Percentiles rank a stretch among this genome's conserved stretches.
These are phyloP conservation scores for Cheilosia variabilis DNA, from an alignment of 2,888 invertebrate species.

Conservation along the genomic window DNA sequence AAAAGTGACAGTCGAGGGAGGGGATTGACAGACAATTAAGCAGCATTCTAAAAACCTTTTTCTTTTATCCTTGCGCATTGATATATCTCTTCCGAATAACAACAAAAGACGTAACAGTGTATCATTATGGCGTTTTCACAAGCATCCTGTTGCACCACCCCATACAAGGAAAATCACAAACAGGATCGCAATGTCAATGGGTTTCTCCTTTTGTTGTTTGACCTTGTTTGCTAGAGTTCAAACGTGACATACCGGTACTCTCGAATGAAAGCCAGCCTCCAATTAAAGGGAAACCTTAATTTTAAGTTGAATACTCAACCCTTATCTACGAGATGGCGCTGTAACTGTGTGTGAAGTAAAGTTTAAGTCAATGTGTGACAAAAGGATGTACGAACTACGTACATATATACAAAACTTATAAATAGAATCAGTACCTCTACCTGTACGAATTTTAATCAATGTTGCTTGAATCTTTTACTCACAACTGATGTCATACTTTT, in stretches of 20 bases:
- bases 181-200: conserved; percentile 61
- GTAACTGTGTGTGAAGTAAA: conserved; percentile 16
- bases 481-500: background rate
- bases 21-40: too few relatives aligned
- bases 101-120: too few relatives aligned
- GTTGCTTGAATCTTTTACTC: background rate
- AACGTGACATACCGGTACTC: conserved; percentile 61
- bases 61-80: too few relatives aligned
- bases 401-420: conserved; percentile 10
- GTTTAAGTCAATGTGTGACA: conserved; percentile 50
- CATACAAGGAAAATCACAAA: conserved; percentile 10
- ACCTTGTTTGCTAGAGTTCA: conserved; percentile 65
- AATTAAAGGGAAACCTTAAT: conserved; percentile 53
- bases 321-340: conserved; percentile 40
- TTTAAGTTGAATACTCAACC: conserved; percentile 41
- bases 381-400: conserved; percentile 5
- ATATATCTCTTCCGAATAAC: too few relatives aligned
- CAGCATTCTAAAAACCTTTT: too few relatives aligned
- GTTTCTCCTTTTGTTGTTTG: conserved; percentile 42
- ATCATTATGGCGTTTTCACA: too few relatives aligned
- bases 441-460: conserved; percentile 36
- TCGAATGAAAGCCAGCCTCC: conserved; percentile 24
- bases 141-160: conserved; percentile 55
- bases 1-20: too few relatives aligned
- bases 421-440: background rate